Conservation (phyloP, 2,888 invertebrate species). For the Lasius fuliginosus region DNA sequence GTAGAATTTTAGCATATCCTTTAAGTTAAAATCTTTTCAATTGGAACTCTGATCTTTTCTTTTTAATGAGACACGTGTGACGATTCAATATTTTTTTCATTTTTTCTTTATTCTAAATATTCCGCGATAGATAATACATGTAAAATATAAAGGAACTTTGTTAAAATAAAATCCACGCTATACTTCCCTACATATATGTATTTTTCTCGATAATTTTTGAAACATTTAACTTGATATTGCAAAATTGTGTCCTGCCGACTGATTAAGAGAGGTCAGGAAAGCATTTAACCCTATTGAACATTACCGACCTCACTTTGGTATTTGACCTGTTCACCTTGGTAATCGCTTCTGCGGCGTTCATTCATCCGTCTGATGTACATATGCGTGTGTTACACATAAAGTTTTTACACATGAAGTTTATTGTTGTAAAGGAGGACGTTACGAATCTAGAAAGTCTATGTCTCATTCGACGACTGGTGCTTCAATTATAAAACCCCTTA, state of each 20-base stretch:
- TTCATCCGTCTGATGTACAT: conserved; percentile 26
- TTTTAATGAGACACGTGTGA: background rate
- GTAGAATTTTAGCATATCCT: background rate
- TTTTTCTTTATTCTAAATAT: background rate
- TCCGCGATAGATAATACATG: background rate
- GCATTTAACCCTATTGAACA: conserved; percentile 82
- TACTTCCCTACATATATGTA: too few relatives aligned
- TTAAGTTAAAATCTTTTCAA: background rate
- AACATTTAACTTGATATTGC: conserved; percentile 63
- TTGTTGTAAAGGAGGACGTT: conserved; percentile 53
- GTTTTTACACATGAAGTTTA: conserved; percentile 47
- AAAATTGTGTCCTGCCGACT: conserved; percentile 73
- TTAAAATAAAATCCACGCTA: background rate
- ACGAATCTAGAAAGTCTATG: conserved; percentile 41
- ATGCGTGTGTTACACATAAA: conserved; percentile 26
- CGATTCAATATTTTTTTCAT: background rate
- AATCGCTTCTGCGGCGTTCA: conserved; percentile 39
- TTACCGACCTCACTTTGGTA: conserved; percentile 83
- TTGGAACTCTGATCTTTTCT: background rate
- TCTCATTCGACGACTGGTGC: conserved; percentile 35
- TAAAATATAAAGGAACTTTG: background rate
- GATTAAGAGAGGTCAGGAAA: conserved; percentile 80
- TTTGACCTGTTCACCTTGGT: conserved; percentile 79
- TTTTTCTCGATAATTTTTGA: conserved; percentile 7
- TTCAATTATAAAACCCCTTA: conserved; percentile 80